Conservation (phyloP, 1,140 invertebrate species). For the Anastrepha ludens region DNA sequence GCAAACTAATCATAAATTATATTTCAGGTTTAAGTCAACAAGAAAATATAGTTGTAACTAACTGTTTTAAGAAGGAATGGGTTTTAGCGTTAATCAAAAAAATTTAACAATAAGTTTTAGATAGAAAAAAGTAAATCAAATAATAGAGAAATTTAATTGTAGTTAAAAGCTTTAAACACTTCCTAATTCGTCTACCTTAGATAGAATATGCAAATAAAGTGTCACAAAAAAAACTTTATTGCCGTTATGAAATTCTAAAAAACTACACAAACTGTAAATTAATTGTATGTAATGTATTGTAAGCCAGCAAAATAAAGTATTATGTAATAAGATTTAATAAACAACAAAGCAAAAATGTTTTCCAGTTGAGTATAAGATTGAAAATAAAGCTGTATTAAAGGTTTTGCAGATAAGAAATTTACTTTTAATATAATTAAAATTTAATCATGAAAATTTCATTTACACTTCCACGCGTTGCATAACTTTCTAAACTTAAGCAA, state of each 20-base stretch:
- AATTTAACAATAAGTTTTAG: neutral
- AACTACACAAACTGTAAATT: neutral
- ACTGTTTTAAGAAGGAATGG: too few relatives aligned
- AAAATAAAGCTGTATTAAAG: neutral
- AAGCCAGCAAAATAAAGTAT: neutral
- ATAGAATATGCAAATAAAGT: neutral
- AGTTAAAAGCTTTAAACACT: neutral
- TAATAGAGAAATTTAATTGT: neutral
- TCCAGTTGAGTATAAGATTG: neutral
- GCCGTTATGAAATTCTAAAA: neutral
- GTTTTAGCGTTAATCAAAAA: too few relatives aligned
- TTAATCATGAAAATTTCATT: neutral
- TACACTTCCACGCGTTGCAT: too few relatives aligned
- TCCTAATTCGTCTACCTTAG: neutral
- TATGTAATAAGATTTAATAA: neutral
- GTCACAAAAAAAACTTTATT: neutral
- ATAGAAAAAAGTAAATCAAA: neutral
- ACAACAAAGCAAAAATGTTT: slow-evolving; percentile 28
- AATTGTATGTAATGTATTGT: too few relatives aligned
- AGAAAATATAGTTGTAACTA: neutral
- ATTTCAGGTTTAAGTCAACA: slow-evolving; percentile 46
- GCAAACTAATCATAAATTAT: slow-evolving; percentile 13
- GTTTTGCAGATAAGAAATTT: neutral
- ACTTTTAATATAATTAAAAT: neutral
- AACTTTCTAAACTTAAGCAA: too few relatives aligned